phyloP scores from a whole-genome alignment of 2,888 invertebrate species.

The Mythimna impura region DNA sequence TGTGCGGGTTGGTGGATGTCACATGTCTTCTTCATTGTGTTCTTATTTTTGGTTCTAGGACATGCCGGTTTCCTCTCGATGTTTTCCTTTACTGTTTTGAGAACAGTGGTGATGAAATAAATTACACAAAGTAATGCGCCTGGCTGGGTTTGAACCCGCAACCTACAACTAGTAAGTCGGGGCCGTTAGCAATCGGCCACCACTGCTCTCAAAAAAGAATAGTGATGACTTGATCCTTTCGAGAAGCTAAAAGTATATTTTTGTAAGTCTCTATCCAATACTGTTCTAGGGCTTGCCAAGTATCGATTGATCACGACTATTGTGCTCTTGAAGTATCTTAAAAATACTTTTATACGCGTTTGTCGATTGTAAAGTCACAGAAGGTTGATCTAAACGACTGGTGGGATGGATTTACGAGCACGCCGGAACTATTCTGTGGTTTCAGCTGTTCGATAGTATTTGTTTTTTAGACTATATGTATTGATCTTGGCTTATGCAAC shows the following conservation, averaged over 20 bases:
- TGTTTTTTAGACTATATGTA: slow-evolving; percentile 5
- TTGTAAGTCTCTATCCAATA: neutral
- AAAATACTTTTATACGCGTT: slow-evolving; percentile 29
- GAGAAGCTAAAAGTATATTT: neutral
- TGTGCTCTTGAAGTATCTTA: slow-evolving; percentile 16
- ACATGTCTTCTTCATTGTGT: too few relatives aligned
- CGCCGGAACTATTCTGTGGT: slow-evolving; percentile 14
- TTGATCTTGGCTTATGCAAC: neutral
- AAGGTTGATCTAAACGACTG: slow-evolving; percentile 41
- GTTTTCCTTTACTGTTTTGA: too few relatives aligned
- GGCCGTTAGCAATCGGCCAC: too few relatives aligned
- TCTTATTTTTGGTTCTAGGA: too few relatives aligned
- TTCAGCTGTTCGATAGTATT: slow-evolving; percentile 26
- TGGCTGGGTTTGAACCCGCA: too few relatives aligned
- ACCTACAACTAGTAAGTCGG: too few relatives aligned
- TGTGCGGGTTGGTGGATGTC: too few relatives aligned
- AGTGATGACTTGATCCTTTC: too few relatives aligned
- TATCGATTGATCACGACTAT: neutral
- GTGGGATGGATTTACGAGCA: slow-evolving; percentile 39
- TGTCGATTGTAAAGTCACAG: slow-evolving; percentile 45
- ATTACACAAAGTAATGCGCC: too few relatives aligned
- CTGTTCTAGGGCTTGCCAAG: neutral
- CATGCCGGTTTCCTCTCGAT: too few relatives aligned
- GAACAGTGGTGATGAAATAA: too few relatives aligned
- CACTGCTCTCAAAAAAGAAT: too few relatives aligned